phyloP scores from a whole-genome alignment of 2,113 vertebrate genomes.

The Leptosomus discolor region DNA sequence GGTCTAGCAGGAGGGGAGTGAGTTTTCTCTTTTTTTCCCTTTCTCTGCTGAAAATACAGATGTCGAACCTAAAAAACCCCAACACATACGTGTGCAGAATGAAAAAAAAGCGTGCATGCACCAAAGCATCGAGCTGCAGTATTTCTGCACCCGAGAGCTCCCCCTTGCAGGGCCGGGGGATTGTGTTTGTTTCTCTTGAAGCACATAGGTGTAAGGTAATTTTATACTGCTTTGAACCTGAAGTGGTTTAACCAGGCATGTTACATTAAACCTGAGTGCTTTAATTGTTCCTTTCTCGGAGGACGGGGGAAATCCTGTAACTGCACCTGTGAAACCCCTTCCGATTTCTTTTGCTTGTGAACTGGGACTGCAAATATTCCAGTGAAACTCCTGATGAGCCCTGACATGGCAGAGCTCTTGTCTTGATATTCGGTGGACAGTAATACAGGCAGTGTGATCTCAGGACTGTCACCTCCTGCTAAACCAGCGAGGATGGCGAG shows the following conservation, averaged over 20 bases:
- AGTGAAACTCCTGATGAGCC: not conserved
- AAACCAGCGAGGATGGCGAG: not conserved
- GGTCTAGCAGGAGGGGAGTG: not conserved
- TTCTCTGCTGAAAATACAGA: not conserved
- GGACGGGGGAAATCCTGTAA: not conserved
- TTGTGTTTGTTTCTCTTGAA: not conserved
- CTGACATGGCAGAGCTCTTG: fast-evolving
- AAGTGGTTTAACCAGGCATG: not conserved
- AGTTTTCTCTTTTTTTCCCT: not conserved
- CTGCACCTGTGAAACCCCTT: not conserved
- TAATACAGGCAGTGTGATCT: not conserved
- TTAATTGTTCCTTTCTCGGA: not conserved
- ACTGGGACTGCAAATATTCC: not conserved
- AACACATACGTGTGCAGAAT: fast-evolving
- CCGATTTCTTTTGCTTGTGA: not conserved
- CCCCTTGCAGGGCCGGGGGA: not conserved
- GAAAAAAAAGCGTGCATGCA: fast-evolving
- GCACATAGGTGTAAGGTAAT: not conserved
- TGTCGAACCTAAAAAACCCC: not conserved
- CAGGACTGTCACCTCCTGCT: not conserved
- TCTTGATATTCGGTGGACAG: fast-evolving
- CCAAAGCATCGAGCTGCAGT: not conserved
- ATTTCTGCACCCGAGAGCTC: not conserved
- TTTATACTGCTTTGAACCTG: not conserved
- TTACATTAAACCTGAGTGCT: not conserved